Evolutionary conservation across 2,888 invertebrate species (phyloP), one percentile per base, ranked within the genome.

Genomic region (Aethes cnicana): DNA sequence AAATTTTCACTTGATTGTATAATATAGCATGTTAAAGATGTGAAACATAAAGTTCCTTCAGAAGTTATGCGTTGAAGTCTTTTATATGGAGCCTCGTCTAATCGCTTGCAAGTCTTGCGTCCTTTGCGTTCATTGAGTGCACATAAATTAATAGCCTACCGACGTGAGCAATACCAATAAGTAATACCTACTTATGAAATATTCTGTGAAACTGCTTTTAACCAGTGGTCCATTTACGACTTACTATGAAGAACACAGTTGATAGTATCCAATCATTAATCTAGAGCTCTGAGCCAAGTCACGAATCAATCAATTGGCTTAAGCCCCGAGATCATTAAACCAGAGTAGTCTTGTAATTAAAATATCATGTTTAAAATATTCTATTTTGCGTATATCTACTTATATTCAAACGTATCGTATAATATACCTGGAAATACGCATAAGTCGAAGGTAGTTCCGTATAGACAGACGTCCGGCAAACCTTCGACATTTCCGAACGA

Each of bases 401-500:
- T 69, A 68, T 59, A 66, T 58, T 61, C 63, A 56, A 66, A 61
- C 68, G 67, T 70, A 65, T 72, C 69, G 71, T 68, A 76, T 73
- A 70, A 68, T 71, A 77, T 81, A 87, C 81, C 77, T 87, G 84
- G 87, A 86, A 86, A 81, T 74, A 76, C 74, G 80, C 77, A 77
- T 70, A 64, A 69, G 61, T 64, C 62, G 84, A 87, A 87, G 87
- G 84, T 84, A 83, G 81, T 88, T 87, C 88, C 88, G 87, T 77
- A 75, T 87, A 73, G 64, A 70, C 76, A 76, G 74, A 86, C 77
- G 85, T 87, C 88, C 88, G 88, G 86, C 82, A 86, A 87, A 84
- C 88, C 88, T 87, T 87, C 87, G 72, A 76, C 76, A 76, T 85
- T 84, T 86, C 85, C 85, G 86, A 87, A 81, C 79, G 62, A 64